Evolutionary conservation across 1,140 invertebrate genomes (phyloP), one percentile per base, ranked within the genome.

Genomic region (Tigriopus japonicus): DNA sequence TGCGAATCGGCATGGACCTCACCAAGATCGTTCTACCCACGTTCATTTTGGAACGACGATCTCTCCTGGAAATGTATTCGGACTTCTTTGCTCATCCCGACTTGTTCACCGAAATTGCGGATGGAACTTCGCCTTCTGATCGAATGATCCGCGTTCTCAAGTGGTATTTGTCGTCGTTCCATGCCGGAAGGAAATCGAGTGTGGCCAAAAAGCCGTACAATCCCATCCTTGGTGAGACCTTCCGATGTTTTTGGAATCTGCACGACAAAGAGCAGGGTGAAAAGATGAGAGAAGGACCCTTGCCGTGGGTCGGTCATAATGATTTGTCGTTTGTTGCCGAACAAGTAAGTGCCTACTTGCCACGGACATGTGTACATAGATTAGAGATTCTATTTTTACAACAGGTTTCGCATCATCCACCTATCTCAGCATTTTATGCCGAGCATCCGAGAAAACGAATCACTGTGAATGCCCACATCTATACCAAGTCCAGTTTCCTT

Each of bases 11-110:
- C 52, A 98, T 97, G 93, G 93, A 97, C 73, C 78, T 97, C 66
- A 97, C 93, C 1, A 97, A 92, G 73, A 90, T 95, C 28, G 88
- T 92, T 9, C 73, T 95, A 52, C 90, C 90, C 0, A 88, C 85
- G 0, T 88, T 87, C 67, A 87, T 88, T 59, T 69, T 98, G 65
- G 94, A 98, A 69, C 80, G 90, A 65, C 78, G 93, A 63, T 97
- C 93, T 1, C 78, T 98, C 42, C 74, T 98, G 42, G 94, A 97
- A 74, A 97, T 96, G 87, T 92, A 97, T 70, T 87, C 91, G 14
- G 92, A 97, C 76, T 97, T 94, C 70, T 97, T 97, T 76, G 90
- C 92, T 21, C 93, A 97, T 79, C 88, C 91, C 0, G 89, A 97
- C 74, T 80, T 96, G 66, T 91, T 98, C 73, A 78, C 93, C 62